Evolutionary conservation across 2,113 vertebrate genomes (phyloP).

Genomic region (Machaerirhynchus nigripectus): DNA sequence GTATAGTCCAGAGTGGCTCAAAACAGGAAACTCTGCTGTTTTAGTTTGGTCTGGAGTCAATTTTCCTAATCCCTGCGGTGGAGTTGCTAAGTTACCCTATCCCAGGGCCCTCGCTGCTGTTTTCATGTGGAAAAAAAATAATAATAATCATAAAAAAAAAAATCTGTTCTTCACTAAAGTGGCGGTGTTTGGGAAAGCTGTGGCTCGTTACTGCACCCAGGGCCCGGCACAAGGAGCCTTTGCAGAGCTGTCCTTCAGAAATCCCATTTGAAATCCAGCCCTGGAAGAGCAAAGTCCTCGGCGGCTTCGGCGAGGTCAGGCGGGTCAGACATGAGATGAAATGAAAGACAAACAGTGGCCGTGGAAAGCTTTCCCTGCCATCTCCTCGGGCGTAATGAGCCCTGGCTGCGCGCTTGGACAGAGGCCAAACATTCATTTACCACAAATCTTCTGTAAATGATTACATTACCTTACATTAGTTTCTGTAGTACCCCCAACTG

Average conservation of each 20-base stretch:
- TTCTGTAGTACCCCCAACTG: slow-evolving; percentile 57
- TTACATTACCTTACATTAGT: slow-evolving; percentile 65
- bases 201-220: background rate
- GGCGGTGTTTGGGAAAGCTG: background rate
- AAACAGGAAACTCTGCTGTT: slow-evolving; percentile 65
- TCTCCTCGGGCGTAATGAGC: slow-evolving; percentile 63
- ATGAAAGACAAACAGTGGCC: slow-evolving; percentile 68
- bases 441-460: slow-evolving; percentile 69
- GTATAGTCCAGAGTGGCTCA: slow-evolving; percentile 56
- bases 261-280: background rate
- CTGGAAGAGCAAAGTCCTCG: background rate
- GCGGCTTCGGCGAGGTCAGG: background rate
- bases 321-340: slow-evolving; percentile 46
- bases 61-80: slow-evolving; percentile 59
- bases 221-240: background rate
- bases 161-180: background rate
- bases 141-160: background rate
- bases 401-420: slow-evolving; percentile 58
- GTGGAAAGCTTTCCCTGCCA: slow-evolving; percentile 54
- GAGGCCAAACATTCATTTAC: slow-evolving; percentile 55
- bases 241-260: background rate
- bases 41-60: slow-evolving; percentile 62
- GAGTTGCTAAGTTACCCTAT: slow-evolving; percentile 63
- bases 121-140: slow-evolving; percentile 39
- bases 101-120: slow-evolving; percentile 23